These are phyloP conservation scores for Athalia cordata DNA, from an alignment of 2,888 invertebrate species.

Conservation along the genomic window DNA sequence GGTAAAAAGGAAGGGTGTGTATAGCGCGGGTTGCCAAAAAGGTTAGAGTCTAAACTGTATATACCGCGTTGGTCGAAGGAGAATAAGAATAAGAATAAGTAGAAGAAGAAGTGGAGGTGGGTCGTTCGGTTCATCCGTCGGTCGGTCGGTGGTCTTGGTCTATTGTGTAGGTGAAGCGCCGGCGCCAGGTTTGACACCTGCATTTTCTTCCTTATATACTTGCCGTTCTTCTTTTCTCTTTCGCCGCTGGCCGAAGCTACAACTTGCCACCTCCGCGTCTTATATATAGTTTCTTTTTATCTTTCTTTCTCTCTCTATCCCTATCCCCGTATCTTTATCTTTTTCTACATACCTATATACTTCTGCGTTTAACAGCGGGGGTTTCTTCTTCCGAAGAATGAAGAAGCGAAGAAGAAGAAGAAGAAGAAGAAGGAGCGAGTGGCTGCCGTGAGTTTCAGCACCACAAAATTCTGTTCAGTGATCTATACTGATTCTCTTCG, in stretches of 20 bases:
- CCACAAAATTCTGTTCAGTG: too few species aligned
- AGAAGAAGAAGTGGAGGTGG: neutral
- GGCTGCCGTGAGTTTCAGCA: too few species aligned
- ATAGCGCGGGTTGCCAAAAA: too few species aligned
- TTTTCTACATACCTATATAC: too few species aligned
- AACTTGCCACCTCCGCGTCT: neutral
- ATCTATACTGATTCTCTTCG: too few species aligned
- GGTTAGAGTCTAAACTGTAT: too few species aligned
- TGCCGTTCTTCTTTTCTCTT: neutral
- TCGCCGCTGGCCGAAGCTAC: neutral
- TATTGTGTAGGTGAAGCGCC: conserved; percentile 22
- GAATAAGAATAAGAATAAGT: neutral
- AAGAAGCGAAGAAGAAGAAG: too few species aligned
- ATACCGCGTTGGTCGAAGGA: neutral
- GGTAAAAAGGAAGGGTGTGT: conserved; percentile 43
- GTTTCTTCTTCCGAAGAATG: too few species aligned
- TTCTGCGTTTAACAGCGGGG: too few species aligned
- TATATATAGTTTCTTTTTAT: too few species aligned
- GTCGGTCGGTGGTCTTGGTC: neutral
- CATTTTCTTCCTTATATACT: conserved; percentile 7
- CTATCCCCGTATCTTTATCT: neutral
- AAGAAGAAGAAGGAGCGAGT: too few species aligned
- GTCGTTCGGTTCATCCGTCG: too few species aligned
- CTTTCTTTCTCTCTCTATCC: neutral
- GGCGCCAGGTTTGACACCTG: conserved; percentile 45